These are phyloP conservation scores for Callospermophilus lateralis DNA, from an alignment of 2,113 vertebrate genomes.

Conservation along the genomic window DNA sequence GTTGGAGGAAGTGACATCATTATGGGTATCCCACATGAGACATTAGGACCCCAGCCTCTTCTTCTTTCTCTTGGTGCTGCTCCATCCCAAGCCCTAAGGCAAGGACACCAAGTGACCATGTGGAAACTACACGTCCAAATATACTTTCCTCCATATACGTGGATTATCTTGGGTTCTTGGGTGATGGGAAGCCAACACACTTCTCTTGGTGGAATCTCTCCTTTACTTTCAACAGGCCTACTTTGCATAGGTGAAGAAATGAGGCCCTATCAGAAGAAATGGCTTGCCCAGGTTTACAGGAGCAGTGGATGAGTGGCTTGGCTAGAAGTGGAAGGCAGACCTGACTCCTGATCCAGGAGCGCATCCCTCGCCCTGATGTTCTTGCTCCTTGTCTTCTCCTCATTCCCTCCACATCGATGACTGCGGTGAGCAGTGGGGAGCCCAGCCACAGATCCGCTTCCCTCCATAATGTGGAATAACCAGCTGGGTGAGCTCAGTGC, in stretches of 20 bases:
- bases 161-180: background rate
- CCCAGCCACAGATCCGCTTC: slow-evolving; percentile 22
- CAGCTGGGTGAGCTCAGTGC: background rate
- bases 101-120: background rate
- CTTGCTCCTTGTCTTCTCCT: background rate
- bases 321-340: background rate
- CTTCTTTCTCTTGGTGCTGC: background rate
- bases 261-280: background rate
- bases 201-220: background rate
- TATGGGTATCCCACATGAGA: background rate
- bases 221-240: background rate
- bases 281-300: background rate
- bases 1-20: background rate
- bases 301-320: fast-evolving
- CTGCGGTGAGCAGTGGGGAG: background rate
- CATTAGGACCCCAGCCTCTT: background rate
- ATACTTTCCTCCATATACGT: background rate
- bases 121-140: background rate
- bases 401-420: background rate
- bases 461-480: slow-evolving; percentile 11
- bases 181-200: background rate
- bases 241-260: background rate
- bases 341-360: background rate
- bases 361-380: background rate
- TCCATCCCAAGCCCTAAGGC: background rate